These are phyloP conservation scores for Anthopleura xanthogrammica DNA, from an alignment of 92 coral and sea anemone species.

Conservation along the genomic window DNA sequence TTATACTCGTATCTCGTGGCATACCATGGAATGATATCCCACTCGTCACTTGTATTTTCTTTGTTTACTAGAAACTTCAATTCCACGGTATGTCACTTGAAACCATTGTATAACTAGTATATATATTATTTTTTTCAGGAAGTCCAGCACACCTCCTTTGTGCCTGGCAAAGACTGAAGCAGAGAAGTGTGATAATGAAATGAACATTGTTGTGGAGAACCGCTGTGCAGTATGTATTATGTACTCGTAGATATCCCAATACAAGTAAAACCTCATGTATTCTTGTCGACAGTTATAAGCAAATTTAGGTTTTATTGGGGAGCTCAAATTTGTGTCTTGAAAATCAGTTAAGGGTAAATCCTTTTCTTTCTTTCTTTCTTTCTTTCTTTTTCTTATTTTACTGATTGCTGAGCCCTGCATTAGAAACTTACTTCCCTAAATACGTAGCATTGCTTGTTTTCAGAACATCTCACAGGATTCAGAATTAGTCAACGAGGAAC, in stretches of 20 bases:
- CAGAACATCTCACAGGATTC: neutral
- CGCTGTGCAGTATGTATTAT: slow-evolving; percentile 40
- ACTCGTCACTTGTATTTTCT: too few species aligned
- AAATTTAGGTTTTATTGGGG: neutral
- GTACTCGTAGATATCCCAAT: too few species aligned
- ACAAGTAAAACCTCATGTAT: too few species aligned
- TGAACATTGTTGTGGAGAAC: slow-evolving; percentile 43
- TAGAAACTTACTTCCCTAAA: too few species aligned
- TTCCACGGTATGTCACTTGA: too few species aligned
- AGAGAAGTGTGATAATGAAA: slow-evolving; percentile 32
- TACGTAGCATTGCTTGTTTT: neutral
- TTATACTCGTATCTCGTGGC: too few species aligned
- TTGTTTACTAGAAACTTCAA: too few species aligned
- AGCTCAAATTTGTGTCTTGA: too few species aligned
- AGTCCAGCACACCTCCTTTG: slow-evolving; percentile 15
- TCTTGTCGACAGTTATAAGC: too few species aligned
- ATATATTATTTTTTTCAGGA: neutral
- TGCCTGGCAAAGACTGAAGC: slow-evolving; percentile 32
- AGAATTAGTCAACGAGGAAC: neutral
- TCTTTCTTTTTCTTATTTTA: neutral
- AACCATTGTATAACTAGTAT: too few species aligned
- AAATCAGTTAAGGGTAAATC: neutral
- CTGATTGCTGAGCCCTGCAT: too few species aligned
- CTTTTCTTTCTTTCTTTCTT: neutral
- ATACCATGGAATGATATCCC: too few species aligned